phyloP scores from a whole-genome alignment of 1,140 invertebrate genomes.

The Aphidius ervi region DNA sequence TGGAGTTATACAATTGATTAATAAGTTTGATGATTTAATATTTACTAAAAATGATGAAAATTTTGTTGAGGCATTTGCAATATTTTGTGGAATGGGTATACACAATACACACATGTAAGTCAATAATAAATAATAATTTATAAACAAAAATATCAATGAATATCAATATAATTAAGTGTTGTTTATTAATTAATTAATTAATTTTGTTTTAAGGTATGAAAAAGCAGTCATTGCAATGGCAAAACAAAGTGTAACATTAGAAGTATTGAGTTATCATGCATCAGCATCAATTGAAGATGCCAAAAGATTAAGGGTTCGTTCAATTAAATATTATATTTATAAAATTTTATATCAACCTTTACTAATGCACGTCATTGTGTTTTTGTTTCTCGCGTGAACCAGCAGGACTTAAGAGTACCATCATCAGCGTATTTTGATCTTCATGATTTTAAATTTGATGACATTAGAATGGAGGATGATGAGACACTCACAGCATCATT shows the following conservation, averaged over 20 bases:
- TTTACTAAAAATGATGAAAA: slow-evolving; percentile 92
- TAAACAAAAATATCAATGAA: background rate
- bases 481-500: slow-evolving; percentile 82
- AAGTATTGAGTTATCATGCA: slow-evolving; percentile 94
- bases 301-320: slow-evolving; percentile 71
- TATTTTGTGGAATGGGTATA: slow-evolving; percentile 97
- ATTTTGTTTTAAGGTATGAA: slow-evolving; percentile 64
- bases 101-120: slow-evolving; percentile 89
- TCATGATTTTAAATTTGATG: slow-evolving; percentile 85
- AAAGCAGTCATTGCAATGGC: slow-evolving; percentile 89
- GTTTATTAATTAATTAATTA: slow-evolving; percentile 12
- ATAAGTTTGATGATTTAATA: slow-evolving; percentile 84
- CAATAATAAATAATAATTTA: slow-evolving; percentile 2
- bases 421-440: slow-evolving; percentile 76
- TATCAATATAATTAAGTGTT: slow-evolving; percentile 10
- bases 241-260: slow-evolving; percentile 91
- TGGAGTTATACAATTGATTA: slow-evolving; percentile 88
- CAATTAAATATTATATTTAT: slow-evolving; percentile 3
- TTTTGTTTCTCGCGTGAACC: slow-evolving; percentile 17
- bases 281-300: slow-evolving; percentile 87
- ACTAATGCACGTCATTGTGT: slow-evolving; percentile 1
- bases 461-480: slow-evolving; percentile 79
- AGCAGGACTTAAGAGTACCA: slow-evolving; percentile 68
- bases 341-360: background rate
- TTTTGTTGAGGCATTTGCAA: slow-evolving; percentile 92